Base-by-base conservation (phyloP, 2,888 invertebrate species). In the Fragum fragum region DNA sequence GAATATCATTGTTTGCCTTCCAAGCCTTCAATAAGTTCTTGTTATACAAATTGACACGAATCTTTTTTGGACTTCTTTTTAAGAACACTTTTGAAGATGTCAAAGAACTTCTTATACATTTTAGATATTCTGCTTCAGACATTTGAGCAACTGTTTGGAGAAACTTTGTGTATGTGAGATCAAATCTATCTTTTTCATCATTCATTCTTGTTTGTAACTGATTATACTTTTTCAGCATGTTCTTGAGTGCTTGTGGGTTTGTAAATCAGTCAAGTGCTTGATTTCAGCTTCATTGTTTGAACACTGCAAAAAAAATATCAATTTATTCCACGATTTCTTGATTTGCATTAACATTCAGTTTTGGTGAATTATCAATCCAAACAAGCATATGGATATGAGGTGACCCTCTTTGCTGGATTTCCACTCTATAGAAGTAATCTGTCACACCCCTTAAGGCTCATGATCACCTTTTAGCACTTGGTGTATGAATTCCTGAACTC, bases 351-450 rank as follows among this genome's bases (percentile, higher is more conserved):
- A 5, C 23, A 18, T 47, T 47, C 26, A 23, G 26, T 26, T 68
- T 68, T 23, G 68, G 68, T 7, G 36, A 16, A 63, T 29, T 57
- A 18, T 26, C 29, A 2, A 73, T 47, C 79, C 79, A 80, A 57
- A 68, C 23, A n/a, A 68, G 14, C 68, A 47, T 68, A 39, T 61
- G 61, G 32, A 61, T 61, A 32, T 85, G 85, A 47, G 81, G 81
- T 1, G 76, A 79, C 57, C 85, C 85, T 70, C 81, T 78, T 36
- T 84, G 71, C 47, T 81, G 85, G 59, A 83, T 75, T 29, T 80
- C 85, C n/a, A 80, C 83, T 63, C 78, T 59, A 26, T 69, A 74
- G 61, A 47, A 47, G 29, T 52, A 69, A 52, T 68, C 61, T 32
- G 61, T 61, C n/a, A 61, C 11, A 3, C 32, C 11, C 14, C 68